These are phyloP conservation scores for Neolamprologus sp. DNA, from an alignment of 2,113 vertebrate species.

Conservation along the genomic window DNA sequence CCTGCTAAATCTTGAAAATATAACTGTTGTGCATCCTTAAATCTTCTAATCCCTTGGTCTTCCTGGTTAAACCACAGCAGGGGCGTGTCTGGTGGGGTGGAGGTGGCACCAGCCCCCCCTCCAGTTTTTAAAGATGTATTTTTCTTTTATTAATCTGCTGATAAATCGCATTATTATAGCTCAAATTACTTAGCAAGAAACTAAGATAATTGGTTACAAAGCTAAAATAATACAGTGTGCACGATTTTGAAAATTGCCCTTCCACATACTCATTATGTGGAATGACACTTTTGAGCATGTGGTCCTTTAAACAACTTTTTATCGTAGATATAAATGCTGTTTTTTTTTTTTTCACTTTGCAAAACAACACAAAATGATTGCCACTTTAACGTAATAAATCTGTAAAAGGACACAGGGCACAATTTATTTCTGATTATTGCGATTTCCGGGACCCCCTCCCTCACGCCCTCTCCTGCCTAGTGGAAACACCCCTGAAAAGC, in stretches of 20 bases:
- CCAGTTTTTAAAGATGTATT: not conserved
- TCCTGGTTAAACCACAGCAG: not conserved
- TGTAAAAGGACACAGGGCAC: not conserved
- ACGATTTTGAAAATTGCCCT: not conserved
- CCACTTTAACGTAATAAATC: not conserved
- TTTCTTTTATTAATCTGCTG: not conserved
- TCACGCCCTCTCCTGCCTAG: not conserved
- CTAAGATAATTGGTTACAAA: not conserved
- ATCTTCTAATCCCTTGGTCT: not conserved
- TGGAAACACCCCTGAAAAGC: not conserved
- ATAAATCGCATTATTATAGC: not conserved
- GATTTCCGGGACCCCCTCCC: not conserved
- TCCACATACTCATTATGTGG: not conserved
- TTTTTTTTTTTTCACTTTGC: not conserved
- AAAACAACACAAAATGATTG: not conserved
- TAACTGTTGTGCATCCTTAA: not conserved
- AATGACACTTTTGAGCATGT: not conserved
- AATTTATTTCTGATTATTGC: not conserved
- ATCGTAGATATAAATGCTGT: not conserved
- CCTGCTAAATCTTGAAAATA: not conserved
- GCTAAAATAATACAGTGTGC: not conserved
- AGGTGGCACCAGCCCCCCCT: not conserved
- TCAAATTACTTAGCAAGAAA: not conserved
- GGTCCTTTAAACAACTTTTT: not conserved
- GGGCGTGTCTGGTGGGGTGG: not conserved